These are phyloP conservation scores for Gorsachius magnificus DNA, from an alignment of 2,797 vertebrate species.

Conservation along the genomic window DNA sequence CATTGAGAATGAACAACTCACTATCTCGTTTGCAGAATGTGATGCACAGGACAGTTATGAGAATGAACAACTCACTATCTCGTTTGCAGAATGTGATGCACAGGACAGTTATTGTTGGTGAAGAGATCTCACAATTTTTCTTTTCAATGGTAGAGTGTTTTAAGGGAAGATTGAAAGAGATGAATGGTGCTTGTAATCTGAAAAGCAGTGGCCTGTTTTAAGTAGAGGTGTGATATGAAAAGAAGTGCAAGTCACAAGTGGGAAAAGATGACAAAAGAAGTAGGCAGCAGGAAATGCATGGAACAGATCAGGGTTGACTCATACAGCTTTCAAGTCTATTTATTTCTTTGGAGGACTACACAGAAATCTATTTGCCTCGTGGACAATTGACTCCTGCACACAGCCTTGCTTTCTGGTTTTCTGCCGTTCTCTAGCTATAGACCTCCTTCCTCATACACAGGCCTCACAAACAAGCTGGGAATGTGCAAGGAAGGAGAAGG, in stretches of 20 bases:
- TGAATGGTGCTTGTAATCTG: conserved; percentile 29
- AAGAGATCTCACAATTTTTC: conserved; percentile 41
- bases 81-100: background rate
- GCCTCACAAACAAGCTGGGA: background rate
- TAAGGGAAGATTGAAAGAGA: conserved; percentile 16
- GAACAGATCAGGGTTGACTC: conserved; percentile 32
- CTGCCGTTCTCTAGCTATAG: background rate
- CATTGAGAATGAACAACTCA: background rate
- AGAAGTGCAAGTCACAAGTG: conserved; percentile 48
- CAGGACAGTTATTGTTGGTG: background rate
- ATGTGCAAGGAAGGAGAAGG: background rate
- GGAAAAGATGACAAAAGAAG: conserved; percentile 42
- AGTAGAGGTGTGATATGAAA: conserved; percentile 25
- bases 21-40: background rate
- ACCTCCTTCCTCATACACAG: background rate
- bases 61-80: background rate
- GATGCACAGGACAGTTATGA: background rate
- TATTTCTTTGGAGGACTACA: background rate
- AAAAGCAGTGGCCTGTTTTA: conserved; percentile 3
- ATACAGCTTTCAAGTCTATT: background rate
- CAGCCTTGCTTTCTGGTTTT: background rate
- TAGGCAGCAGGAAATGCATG: conserved; percentile 18
- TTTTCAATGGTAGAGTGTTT: conserved; percentile 7
- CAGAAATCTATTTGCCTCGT: background rate
- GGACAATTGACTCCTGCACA: background rate